phyloP scores from a whole-genome alignment of 2,797 vertebrate genomes.

The Intellagama lesueurii region DNA sequence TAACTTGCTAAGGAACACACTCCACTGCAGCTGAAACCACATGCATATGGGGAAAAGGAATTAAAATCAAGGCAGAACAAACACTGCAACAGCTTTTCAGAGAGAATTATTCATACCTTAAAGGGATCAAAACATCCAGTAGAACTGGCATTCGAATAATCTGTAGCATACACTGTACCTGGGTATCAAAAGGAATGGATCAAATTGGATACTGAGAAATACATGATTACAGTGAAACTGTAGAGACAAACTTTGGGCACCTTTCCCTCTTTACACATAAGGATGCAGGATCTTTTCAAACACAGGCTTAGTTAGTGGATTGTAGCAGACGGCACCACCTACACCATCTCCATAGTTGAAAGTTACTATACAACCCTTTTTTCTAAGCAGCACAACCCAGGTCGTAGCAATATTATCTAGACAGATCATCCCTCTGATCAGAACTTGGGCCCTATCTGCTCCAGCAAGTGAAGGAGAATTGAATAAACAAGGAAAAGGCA shows the following conservation, averaged over 20 bases:
- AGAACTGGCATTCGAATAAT: conserved; percentile 94
- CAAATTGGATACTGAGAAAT: conserved; percentile 35
- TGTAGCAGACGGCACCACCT: too few species aligned
- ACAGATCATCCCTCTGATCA: too few species aligned
- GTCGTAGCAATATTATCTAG: too few species aligned
- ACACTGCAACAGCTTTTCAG: not conserved
- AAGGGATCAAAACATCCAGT: conserved; percentile 94
- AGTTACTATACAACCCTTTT: too few species aligned
- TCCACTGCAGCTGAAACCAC: conserved; percentile 92
- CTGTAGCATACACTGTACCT: conserved; percentile 91
- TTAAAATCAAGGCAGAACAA: conserved; percentile 30
- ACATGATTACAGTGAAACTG: not conserved
- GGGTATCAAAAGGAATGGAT: conserved; percentile 56
- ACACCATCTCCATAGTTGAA: too few species aligned
- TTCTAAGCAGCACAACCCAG: too few species aligned
- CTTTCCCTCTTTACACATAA: not conserved
- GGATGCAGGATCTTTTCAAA: not conserved
- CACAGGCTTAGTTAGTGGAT: too few species aligned
- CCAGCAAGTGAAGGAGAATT: too few species aligned
- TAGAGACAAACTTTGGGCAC: not conserved
- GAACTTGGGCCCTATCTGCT: too few species aligned
- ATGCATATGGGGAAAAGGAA: not conserved
- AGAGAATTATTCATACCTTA: conserved; percentile 78
- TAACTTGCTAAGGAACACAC: conserved; percentile 81
- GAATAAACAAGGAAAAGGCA: too few species aligned